Base-by-base conservation (phyloP, 2,888 invertebrate species). In the Harmothoe impar region DNA sequence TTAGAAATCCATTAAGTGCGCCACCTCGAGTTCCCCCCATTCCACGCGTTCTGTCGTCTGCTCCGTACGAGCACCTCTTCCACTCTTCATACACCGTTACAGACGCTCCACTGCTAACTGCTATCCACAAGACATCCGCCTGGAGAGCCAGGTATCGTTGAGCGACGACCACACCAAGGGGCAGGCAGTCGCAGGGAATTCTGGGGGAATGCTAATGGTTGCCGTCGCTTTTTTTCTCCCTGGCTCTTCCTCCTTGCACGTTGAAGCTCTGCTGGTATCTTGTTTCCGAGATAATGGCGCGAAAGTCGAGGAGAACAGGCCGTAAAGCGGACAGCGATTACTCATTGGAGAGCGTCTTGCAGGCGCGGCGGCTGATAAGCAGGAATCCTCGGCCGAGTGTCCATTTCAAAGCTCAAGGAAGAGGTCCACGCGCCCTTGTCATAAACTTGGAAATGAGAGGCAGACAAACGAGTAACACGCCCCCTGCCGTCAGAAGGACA, bases 1-100 rank as follows among this genome's bases (percentile, higher is more conserved):
- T 86, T 86, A 86, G 86, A 86, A 86, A 86, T 54, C 86, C 86
- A 86, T 86, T 86, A 86, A 29, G 52, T 17, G 86, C 86, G 86
- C 86, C 86, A 56, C 86, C 86, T 54, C 0, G 56, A 51, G 86
- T 86, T 86, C 86, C 86, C 86, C 52, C 56, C 86, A 86, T 86
- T 86, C 86, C 86, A 29, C 29, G 31, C 86, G 29, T 54, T 52
- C 25, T 33, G 43, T 81, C 81, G 81, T 81, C 81, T 81, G 81
- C 81, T 81, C 81, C 35, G 81, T 23, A 17, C 35, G 35, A 33
- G 81, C 43, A 17, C 25, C 77, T 77, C 31, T 17, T 77, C 77
- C 43, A 43, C 72, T 62, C 25, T 3, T 5, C 72, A 72, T 3
- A 72, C 72, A 72, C 72, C 5, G 15, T 7, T 17, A 12, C 31